phyloP scores from a whole-genome alignment of 2,113 vertebrate genomes.

The Lathamus discolor region DNA sequence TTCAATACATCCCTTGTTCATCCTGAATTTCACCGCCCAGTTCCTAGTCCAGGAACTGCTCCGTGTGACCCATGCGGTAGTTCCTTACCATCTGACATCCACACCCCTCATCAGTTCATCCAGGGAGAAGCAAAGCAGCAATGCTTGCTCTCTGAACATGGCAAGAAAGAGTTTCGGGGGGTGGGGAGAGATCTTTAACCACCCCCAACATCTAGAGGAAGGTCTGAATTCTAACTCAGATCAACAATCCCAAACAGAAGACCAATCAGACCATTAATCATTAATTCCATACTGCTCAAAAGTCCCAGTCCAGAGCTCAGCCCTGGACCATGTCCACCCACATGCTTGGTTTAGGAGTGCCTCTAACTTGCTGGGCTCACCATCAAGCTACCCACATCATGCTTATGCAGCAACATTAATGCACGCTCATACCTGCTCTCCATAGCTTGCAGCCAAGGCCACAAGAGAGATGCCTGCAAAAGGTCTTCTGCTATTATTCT shows the following conservation, averaged over 20 bases:
- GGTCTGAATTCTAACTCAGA: neutral
- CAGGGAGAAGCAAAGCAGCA: neutral
- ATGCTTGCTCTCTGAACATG: neutral
- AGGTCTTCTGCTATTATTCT: neutral
- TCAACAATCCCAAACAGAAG: neutral
- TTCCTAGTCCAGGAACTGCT: neutral
- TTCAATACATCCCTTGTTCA: neutral
- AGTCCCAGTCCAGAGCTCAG: neutral
- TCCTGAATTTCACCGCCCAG: neutral
- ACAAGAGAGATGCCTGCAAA: neutral
- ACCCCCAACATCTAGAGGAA: neutral
- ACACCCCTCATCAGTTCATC: neutral
- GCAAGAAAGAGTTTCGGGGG: neutral
- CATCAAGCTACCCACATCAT: fast-evolving
- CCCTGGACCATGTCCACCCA: neutral
- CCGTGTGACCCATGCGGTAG: neutral
- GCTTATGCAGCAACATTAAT: neutral
- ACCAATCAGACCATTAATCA: neutral
- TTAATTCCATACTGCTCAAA: neutral
- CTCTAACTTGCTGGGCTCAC: neutral
- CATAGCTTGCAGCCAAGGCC: neutral
- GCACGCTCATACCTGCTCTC: fast-evolving
- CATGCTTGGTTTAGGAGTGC: neutral
- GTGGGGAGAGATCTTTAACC: neutral
- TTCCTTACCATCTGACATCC: neutral